Conservation (phyloP, 2,888 invertebrate species). For the Thysanoteuthis rhombus region DNA sequence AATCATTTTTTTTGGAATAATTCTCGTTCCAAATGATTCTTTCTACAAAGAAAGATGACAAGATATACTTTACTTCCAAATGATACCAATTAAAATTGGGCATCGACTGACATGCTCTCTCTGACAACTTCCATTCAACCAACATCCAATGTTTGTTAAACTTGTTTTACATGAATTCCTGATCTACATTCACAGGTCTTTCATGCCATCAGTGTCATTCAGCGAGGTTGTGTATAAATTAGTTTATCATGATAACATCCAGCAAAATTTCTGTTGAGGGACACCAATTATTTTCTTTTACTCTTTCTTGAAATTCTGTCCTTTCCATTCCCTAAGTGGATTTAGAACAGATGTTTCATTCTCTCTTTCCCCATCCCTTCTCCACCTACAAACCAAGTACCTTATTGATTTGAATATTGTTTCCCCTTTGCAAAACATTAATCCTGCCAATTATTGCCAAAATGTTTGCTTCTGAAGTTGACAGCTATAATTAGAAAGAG, state of each 20-base stretch:
- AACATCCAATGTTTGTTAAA: too few relatives aligned
- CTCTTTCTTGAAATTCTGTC: neutral
- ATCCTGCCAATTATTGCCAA: neutral
- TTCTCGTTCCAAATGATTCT: too few relatives aligned
- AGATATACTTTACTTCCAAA: too few relatives aligned
- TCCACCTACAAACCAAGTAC: neutral
- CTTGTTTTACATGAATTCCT: too few relatives aligned
- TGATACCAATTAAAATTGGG: too few relatives aligned
- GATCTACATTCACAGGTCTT: neutral
- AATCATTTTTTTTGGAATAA: too few relatives aligned
- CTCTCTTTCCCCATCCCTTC: neutral
- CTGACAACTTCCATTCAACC: too few relatives aligned
- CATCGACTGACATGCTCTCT: too few relatives aligned
- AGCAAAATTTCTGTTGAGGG: too few relatives aligned
- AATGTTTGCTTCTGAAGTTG: constrained; percentile 12
- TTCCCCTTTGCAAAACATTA: neutral
- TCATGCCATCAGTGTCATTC: neutral
- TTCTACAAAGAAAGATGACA: too few relatives aligned
- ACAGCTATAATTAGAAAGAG: neutral
- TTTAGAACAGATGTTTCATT: neutral
- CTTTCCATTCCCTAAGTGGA: neutral
- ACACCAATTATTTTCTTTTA: neutral
- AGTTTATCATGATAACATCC: too few relatives aligned
- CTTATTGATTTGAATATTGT: neutral
- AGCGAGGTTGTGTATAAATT: neutral